Evolutionary conservation across 2,113 vertebrate species (phyloP).

Genomic region (Neopipo cinnamomea): DNA sequence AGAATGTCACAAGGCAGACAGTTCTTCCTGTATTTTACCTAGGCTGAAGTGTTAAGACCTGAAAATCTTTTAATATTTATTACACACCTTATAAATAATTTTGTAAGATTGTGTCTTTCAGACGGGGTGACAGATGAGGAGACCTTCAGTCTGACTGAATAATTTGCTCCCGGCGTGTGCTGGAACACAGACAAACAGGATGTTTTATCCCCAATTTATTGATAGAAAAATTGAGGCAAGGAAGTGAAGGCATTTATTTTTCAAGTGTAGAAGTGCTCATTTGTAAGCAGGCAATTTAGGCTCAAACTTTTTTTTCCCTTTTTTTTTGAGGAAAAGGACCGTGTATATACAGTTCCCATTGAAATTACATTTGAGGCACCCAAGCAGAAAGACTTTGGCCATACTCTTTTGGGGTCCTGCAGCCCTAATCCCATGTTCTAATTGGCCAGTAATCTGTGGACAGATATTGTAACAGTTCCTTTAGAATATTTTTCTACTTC

Average conservation of each 20-base stretch:
- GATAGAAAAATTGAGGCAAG: slow-evolving; percentile 40
- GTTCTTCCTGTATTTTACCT: background rate
- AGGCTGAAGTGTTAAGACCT: background rate
- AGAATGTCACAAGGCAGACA: background rate
- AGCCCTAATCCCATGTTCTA: slow-evolving; percentile 66
- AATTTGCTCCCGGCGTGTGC: background rate
- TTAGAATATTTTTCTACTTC: slow-evolving; percentile 73
- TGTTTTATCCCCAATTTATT: slow-evolving; percentile 23
- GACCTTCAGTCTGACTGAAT: background rate
- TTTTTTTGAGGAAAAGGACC: slow-evolving; percentile 13
- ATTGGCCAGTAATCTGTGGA: slow-evolving; percentile 69
- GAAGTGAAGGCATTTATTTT: slow-evolving; percentile 52
- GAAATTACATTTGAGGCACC: slow-evolving; percentile 50
- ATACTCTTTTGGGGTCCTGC: slow-evolving; percentile 48
- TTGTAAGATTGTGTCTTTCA: background rate
- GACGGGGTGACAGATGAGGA: background rate
- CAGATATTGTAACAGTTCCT: slow-evolving; percentile 73
- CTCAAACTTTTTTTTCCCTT: background rate
- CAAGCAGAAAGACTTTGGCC: slow-evolving; percentile 60
- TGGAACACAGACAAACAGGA: background rate
- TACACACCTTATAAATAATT: background rate
- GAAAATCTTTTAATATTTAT: background rate
- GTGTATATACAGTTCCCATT: slow-evolving; percentile 55
- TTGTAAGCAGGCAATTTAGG: slow-evolving; percentile 56
- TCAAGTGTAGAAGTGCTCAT: slow-evolving; percentile 26